Evolutionary conservation across 2,113 vertebrate species (phyloP), one percentile per base, ranked within the genome.

Genomic region (Takifugu flavidus): DNA sequence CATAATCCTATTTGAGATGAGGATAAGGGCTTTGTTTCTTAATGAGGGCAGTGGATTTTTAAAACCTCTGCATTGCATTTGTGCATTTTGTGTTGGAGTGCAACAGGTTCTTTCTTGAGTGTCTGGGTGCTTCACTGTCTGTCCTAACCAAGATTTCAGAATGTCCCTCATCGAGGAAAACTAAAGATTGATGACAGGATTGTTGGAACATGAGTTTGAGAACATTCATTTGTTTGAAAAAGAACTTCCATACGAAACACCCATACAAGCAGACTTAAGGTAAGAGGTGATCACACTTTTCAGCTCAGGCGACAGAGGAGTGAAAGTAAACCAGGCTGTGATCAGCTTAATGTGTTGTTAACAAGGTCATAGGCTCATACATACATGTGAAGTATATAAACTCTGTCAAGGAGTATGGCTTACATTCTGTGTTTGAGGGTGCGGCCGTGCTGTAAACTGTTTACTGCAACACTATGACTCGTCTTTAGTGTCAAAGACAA

Each of bases 1-100:
- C 61, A 12, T 88, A 88, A 88, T 88, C 83, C 83, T 82, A 78
- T 85, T 75, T 72, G 54, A 75, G 74, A 80, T 78, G 56, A 76
- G 65, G 64, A 65, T 75, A 31, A 72, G 63, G 70, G 25, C 50
- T 76, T 13, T 65, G 64, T 55, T 53, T 71, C 26, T 66, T 47
- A 73, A 68, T 29, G 56, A 25, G 43, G 44, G 52, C 56, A 59
- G 54, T 55, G 65, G 57, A 39, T 14, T 11, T 46, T 49, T 3
- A 13, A 54, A 60, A 8, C 11, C 15, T 42, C 51, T 27, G n/a
- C 14, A 39, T 39, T 60, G 3, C 25, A 43, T 6, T 57, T 39
- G 29, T 31, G 29, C 29, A 31, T 6, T 31, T 31, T 31, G 34
- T 39, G 34, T 39, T 39, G 34, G 3, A 28, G 13, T 14, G 14